Evolutionary conservation across 2,888 invertebrate species (phyloP), one percentile per base, ranked within the genome.

Genomic region (Polydrusus tereticollis): DNA sequence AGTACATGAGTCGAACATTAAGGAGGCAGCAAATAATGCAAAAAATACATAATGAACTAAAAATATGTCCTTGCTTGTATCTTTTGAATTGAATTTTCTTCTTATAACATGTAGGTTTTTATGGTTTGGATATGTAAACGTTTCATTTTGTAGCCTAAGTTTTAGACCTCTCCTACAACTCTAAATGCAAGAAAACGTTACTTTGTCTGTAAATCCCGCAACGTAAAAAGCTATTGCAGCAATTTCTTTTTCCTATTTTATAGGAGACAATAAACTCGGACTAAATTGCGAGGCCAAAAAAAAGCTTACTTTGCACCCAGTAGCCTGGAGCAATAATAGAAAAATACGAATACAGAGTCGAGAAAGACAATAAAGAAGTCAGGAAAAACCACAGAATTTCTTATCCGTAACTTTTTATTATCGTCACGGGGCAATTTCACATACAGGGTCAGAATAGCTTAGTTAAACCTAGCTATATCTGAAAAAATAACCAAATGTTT

Each of bases 361-460:
- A 50, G 33, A 68, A 60, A 60, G 68, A 68, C 47, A 68, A 68
- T 60, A 68, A 59, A 67, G 67, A 58, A 65, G 66, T 57, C 66
- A 57, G 52, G 18, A 26, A 58, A 58, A 64, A 64, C 41, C 57
- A 16, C 57, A 29, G 18, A 67, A 67, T 67, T 67, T 67, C 58
- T 58, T 57, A 67, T 57, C 47, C 36, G 23, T 33, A 14, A 14
- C 29, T 59, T 67, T 67, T 67, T 67, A 67, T 47, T 58, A 45
- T 14, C 45, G 47, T 58, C 57, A 20, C 47, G 43, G 14, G 67
- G 33, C 23, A 18, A 16, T 23, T 43, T 16, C 1, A 41, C 36
- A 36, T 4, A n/a, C n/a, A n/a, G n/a, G n/a, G n/a, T n/a, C n/a
- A n/a, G n/a, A n/a, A n/a, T n/a, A n/a, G n/a, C n/a, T n/a, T n/a